Evolutionary conservation across 1,140 invertebrate species (phyloP).

Genomic region (Drosophila orena): DNA sequence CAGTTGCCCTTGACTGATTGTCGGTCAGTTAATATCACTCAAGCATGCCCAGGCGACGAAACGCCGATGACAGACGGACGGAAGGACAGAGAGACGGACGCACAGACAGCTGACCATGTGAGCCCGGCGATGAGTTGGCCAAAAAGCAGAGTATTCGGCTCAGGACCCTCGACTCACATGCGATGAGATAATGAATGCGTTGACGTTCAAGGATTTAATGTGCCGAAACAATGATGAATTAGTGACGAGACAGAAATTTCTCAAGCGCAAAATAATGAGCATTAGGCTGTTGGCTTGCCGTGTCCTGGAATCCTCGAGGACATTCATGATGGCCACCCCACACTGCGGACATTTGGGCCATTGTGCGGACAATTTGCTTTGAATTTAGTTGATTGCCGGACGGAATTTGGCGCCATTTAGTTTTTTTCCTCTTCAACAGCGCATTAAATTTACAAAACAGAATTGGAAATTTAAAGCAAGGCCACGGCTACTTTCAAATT

Average conservation of each 20-base stretch:
- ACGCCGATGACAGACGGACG: constrained; percentile 45
- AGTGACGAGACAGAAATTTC: constrained; percentile 84
- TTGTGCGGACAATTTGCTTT: constrained; percentile 80
- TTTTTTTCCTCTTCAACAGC: constrained; percentile 12
- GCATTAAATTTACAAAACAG: constrained; percentile 62
- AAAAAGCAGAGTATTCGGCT: constrained; percentile 36
- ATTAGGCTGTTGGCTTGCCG: constrained; percentile 53
- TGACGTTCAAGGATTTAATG: constrained; percentile 83
- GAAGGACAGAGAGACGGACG: constrained; percentile 14
- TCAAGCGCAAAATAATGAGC: constrained; percentile 82
- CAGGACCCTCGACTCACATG: constrained; percentile 26
- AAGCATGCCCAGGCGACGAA: constrained; percentile 64
- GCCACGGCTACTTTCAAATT: constrained; percentile 54
- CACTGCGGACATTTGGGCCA: constrained; percentile 32
- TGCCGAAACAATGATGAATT: constrained; percentile 84
- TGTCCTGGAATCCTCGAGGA: constrained; percentile 19
- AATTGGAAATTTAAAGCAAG: constrained; percentile 54
- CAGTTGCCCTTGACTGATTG: constrained; percentile 74
- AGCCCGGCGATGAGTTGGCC: constrained; percentile 71
- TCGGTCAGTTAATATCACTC: constrained; percentile 83
- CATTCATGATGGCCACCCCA: constrained; percentile 42
- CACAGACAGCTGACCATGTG: constrained; percentile 55
- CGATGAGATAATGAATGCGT: constrained; percentile 81
- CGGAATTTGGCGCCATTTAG: constrained; percentile 76
- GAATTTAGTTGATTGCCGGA: constrained; percentile 79